Conservation (phyloP, 2,888 invertebrate species). For the Rhagonycha fulva region DNA sequence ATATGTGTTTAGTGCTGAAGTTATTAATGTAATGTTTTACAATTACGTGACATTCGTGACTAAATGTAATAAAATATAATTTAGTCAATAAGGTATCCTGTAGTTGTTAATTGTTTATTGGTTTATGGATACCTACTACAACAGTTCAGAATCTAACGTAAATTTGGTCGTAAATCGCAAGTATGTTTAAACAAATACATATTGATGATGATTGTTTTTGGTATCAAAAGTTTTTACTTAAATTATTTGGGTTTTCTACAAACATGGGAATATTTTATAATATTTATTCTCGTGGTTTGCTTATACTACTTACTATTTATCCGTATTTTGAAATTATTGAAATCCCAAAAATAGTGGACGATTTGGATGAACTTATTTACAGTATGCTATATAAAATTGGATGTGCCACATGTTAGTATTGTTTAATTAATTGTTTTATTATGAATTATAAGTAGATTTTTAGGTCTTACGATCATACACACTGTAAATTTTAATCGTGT, state of each 20-base stretch:
- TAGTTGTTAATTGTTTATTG: neutral
- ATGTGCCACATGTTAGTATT: neutral
- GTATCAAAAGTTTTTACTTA: neutral
- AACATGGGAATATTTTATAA: neutral
- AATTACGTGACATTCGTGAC: neutral
- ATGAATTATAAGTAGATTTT: neutral
- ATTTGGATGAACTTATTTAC: neutral
- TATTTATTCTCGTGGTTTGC: neutral
- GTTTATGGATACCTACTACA: neutral
- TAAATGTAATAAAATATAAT: neutral
- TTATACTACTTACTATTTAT: neutral
- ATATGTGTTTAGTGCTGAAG: neutral
- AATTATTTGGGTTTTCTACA: neutral
- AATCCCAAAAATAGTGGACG: neutral
- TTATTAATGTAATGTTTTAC: neutral
- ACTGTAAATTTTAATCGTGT: neutral
- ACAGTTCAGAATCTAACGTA: neutral
- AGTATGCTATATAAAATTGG: neutral
- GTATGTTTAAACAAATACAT: neutral
- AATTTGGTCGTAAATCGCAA: too few relatives aligned
- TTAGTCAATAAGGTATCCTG: neutral
- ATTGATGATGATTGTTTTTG: neutral
- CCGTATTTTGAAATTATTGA: neutral
- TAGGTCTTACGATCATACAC: neutral
- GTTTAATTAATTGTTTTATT: neutral